Evolutionary conservation across 35 echinoderm and acorn worm species (phyloP).

Genomic region (Diadema setosum): DNA sequence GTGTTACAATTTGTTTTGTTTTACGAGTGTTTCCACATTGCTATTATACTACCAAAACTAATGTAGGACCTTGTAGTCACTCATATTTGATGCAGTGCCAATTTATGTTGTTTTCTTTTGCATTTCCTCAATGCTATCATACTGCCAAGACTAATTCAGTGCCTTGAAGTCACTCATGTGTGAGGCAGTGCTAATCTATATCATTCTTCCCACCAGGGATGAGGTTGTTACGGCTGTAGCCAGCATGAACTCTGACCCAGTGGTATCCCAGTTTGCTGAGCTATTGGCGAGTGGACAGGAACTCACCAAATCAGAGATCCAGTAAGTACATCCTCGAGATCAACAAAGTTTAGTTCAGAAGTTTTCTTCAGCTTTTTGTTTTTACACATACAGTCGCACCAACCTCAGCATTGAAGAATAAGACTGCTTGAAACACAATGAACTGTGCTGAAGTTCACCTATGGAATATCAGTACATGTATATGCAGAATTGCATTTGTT

Average conservation of each 20-base stretch:
- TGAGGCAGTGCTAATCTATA: background rate
- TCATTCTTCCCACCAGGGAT: background rate
- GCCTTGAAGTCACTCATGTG: background rate
- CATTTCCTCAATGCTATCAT: background rate
- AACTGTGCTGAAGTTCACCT: too few relatives aligned
- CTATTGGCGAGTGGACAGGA: slow-evolving; percentile 58
- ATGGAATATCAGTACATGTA: too few relatives aligned
- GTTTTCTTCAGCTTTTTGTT: background rate
- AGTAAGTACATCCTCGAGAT: slow-evolving; percentile 34
- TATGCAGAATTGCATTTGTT: too few relatives aligned
- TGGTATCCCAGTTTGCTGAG: slow-evolving; percentile 84
- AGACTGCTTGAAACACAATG: too few relatives aligned
- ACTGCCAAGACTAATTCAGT: background rate
- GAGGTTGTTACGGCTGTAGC: slow-evolving; percentile 54
- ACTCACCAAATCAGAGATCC: slow-evolving; percentile 77
- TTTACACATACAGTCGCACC: background rate
- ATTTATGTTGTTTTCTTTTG: too few relatives aligned
- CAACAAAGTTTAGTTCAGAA: background rate
- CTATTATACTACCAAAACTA: too few relatives aligned
- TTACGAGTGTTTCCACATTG: too few relatives aligned
- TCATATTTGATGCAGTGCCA: too few relatives aligned
- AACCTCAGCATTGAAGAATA: background rate
- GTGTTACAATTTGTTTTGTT: too few relatives aligned
- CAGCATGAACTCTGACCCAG: slow-evolving; percentile 86
- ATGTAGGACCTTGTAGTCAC: background rate